Evolutionary conservation across 2,113 vertebrate genomes (phyloP), one percentile per base, ranked within the genome.

Genomic region (Lichenostomus cassidix): DNA sequence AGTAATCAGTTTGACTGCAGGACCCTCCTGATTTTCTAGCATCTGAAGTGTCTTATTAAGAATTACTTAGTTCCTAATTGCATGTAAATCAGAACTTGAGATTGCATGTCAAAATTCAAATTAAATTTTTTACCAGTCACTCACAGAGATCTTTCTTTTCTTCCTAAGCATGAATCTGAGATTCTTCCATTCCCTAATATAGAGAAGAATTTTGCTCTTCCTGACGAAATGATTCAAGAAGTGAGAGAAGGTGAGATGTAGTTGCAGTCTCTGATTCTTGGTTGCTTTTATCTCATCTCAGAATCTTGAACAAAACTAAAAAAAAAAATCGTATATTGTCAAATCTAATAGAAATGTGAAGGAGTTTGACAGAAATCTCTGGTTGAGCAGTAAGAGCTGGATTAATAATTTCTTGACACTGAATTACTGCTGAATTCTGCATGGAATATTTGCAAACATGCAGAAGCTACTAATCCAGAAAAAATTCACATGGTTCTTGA

Each of bases 171-270:
- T 1, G 99, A 99, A 87, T 99, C 99, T 4, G 99, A 99, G 98
- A 99, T 99, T 86, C 97, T 99, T 63, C 99, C 99, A 0, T 99
- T 99, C 93, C 99, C 99, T 4, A 99, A 99, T 83, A 97, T 98
- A 11, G 99, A 99, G 98, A 99, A 99, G 97, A 99, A 99, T 92
- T 99, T 99, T 95, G 98, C 97, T 88, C 98, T 99, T 78, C 99
- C 99, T 4, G 99, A 99, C 2, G 99, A 99, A 94, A 99, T 99
- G 97, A 99, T 99, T 95, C 99, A 99, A 94, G 99, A 99, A 63
- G 99, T 99, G 53, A 99, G 99, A 97, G 99, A 99, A 99, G 99
- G 99, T 99, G 93, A 98, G 97, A 69, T 53, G 50, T 53, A 50
- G 47, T 8, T 65, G 28, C 29, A 75, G 56, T 71, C 35, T 78